Evolutionary conservation across 2,888 invertebrate species (phyloP).

Genomic region (Pharmacophagus antenor): DNA sequence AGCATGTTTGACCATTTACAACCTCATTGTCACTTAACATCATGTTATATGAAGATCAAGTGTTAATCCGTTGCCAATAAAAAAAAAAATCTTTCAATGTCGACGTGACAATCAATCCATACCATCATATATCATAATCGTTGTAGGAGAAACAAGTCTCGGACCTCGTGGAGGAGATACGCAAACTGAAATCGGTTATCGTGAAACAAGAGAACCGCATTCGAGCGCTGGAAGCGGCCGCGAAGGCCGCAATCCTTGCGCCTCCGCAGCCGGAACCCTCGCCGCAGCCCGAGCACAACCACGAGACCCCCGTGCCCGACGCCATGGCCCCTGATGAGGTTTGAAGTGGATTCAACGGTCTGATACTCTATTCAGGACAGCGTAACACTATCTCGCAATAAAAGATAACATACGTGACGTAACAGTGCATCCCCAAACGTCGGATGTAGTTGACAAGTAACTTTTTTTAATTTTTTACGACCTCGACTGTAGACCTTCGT

Average conservation of each 20-base stretch:
- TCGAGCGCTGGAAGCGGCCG: conserved; percentile 85
- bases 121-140: background rate
- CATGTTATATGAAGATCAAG: too few species aligned
- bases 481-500: background rate
- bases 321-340: conserved; percentile 83
- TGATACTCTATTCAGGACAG: conserved; percentile 14
- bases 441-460: background rate
- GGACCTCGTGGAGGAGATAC: conserved; percentile 93
- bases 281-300: conserved; percentile 45
- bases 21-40: too few species aligned
- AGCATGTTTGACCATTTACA: too few species aligned
- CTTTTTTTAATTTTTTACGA: background rate
- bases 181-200: conserved; percentile 95
- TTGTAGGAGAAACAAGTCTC: conserved; percentile 87
- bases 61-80: too few species aligned
- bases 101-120: too few species aligned
- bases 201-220: conserved; percentile 95
- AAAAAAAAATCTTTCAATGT: too few species aligned
- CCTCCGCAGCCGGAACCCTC: conserved; percentile 53
- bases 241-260: conserved; percentile 46
- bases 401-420: background rate
- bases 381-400: background rate
- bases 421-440: background rate
- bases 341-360: conserved; percentile 42
- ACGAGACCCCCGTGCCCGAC: conserved; percentile 51